Evolutionary conservation across 2,888 invertebrate species (phyloP).

Genomic region (Drosophila austrosaltans): DNA sequence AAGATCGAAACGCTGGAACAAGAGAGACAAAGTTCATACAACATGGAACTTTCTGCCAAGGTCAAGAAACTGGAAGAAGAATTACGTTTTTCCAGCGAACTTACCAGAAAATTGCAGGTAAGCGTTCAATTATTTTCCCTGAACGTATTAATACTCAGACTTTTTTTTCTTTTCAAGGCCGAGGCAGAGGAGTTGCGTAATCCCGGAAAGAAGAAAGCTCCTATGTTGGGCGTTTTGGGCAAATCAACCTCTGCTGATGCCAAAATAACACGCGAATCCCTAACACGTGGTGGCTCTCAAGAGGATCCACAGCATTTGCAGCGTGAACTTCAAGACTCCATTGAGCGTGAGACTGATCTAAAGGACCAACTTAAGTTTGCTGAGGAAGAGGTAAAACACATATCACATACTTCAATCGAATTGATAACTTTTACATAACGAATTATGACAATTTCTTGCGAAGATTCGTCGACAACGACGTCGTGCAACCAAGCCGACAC

Average conservation of each 20-base stretch:
- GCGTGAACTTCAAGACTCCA: conserved; percentile 94
- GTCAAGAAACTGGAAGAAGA: conserved; percentile 94
- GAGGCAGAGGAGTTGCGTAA: conserved; percentile 82
- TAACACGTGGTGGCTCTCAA: conserved; percentile 91
- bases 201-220: conserved; percentile 85
- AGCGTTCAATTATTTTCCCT: background rate
- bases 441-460: conserved; percentile 37
- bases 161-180: conserved; percentile 51
- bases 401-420: background rate
- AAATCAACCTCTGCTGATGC: conserved; percentile 87
- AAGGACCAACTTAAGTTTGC: conserved; percentile 96
- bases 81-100: conserved; percentile 91
- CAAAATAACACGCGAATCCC: conserved; percentile 89
- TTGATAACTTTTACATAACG: conserved; percentile 28
- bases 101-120: conserved; percentile 87
- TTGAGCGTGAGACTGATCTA: conserved; percentile 96
- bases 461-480: conserved; percentile 52
- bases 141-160: background rate
- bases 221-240: conserved; percentile 85
- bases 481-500: conserved; percentile 33
- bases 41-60: conserved; percentile 87
- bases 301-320: conserved; percentile 92
- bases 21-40: conserved; percentile 89
- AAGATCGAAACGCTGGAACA: conserved; percentile 93
- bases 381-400: conserved; percentile 91